A percentile compares a stretch with the other conserved stretches of the same genome.
phyloP scores from a whole-genome alignment of 2,797 vertebrate genomes.

The Taenioides sp. region DNA sequence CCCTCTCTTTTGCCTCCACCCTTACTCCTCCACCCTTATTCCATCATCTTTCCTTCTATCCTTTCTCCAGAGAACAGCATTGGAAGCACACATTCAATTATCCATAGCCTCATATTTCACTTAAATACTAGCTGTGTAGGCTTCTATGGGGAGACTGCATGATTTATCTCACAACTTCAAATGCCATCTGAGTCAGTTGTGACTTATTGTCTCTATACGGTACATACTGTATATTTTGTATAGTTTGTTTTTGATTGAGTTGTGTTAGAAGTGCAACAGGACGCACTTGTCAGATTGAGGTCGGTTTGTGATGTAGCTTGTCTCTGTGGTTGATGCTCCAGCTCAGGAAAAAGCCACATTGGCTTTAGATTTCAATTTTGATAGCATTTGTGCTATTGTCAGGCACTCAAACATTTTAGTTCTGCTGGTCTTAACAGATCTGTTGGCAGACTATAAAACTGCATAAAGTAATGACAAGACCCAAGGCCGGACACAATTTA shows the following conservation, averaged over 20 bases:
- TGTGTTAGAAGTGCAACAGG: constrained; percentile 36
- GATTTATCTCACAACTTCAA: constrained; percentile 61
- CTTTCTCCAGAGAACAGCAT: constrained; percentile 49
- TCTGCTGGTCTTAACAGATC: constrained; percentile 36
- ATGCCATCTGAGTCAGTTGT: constrained; percentile 28
- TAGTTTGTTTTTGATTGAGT: constrained; percentile 48
- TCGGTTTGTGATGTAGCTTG: constrained; percentile 20
- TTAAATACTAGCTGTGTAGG: constrained; percentile 59
- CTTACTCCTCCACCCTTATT: constrained; percentile 40
- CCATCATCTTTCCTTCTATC: constrained; percentile 43
- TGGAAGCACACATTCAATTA: constrained; percentile 65
- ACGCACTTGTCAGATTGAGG: constrained; percentile 46
- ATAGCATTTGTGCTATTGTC: constrained; percentile 26
- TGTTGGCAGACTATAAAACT: constrained; percentile 20
- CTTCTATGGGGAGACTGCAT: constrained; percentile 56
- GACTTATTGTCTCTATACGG: constrained; percentile 34
- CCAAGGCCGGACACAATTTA: constrained; percentile 10
- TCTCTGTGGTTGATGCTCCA: constrained; percentile 27
- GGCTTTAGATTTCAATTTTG: constrained; percentile 45
- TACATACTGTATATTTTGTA: constrained; percentile 43
- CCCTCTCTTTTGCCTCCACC: constrained; percentile 34
- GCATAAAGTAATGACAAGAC: constrained; percentile 18
- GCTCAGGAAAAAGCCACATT: constrained; percentile 24
- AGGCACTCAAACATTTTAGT: constrained; percentile 9
- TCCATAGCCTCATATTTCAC: constrained; percentile 66